A percentile compares a stretch with the other conserved stretches of the same genome.
Evolutionary conservation across 1,140 invertebrate genomes (phyloP).

Genomic region (Drosophila mojavensis): DNA sequence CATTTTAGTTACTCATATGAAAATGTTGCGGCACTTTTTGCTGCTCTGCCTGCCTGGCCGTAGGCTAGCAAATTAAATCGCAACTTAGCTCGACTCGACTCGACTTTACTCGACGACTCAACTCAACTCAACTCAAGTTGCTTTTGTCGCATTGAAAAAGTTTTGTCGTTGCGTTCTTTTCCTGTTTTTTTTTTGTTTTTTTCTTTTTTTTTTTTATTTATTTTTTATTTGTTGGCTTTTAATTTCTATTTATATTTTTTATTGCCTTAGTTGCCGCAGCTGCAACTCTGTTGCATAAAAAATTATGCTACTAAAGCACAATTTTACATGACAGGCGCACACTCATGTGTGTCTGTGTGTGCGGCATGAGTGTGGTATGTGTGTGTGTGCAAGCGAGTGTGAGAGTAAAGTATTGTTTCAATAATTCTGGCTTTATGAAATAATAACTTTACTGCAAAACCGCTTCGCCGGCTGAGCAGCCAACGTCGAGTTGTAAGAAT

Average conservation of each 20-base stretch:
- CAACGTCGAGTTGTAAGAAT: slow-evolving; percentile 73
- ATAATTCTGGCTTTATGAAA: slow-evolving; percentile 83
- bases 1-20: slow-evolving; percentile 57
- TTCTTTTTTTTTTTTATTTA: slow-evolving; percentile 61
- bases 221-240: slow-evolving; percentile 68
- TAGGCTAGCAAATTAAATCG: slow-evolving; percentile 36
- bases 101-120: neutral
- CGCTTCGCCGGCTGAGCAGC: slow-evolving; percentile 55
- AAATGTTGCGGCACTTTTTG: slow-evolving; percentile 57
- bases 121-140: slow-evolving; percentile 54
- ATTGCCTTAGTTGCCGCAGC: slow-evolving; percentile 69
- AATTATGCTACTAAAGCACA: slow-evolving; percentile 78
- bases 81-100: slow-evolving; percentile 24
- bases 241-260: slow-evolving; percentile 82
- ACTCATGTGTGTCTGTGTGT: slow-evolving; percentile 17
- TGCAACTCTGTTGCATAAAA: slow-evolving; percentile 69
- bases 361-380: neutral
- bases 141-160: slow-evolving; percentile 53
- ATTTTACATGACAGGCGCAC: slow-evolving; percentile 69
- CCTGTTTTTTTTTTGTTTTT: slow-evolving; percentile 50
- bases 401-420: slow-evolving; percentile 81
- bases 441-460: slow-evolving; percentile 82
- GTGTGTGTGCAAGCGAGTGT: slow-evolving; percentile 42
- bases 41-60: slow-evolving; percentile 31
- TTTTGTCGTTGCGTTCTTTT: slow-evolving; percentile 48